These are phyloP conservation scores for Cydia splendana DNA, from an alignment of 1,140 invertebrate species.

Conservation along the genomic window DNA sequence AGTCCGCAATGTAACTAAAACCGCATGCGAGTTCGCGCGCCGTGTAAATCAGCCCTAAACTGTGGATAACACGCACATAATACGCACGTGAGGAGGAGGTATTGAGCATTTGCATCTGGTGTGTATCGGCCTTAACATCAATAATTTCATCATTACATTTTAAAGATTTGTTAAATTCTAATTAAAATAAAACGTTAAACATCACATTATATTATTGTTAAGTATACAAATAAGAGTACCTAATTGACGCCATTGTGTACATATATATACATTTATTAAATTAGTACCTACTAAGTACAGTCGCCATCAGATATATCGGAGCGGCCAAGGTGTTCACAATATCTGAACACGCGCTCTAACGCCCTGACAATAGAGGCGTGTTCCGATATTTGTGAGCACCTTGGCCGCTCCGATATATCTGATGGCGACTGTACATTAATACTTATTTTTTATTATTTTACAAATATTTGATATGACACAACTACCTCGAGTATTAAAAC, in stretches of 20 bases:
- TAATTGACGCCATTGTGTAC: not conserved
- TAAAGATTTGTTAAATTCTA: not conserved
- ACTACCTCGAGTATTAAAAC: not conserved
- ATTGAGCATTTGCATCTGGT: not conserved
- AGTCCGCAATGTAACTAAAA: no score
- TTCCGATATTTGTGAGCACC: no score
- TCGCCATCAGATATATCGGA: no score
- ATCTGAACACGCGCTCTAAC: no score
- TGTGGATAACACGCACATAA: no score
- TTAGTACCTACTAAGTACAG: conserved; percentile 2
- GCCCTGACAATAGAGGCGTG: no score
- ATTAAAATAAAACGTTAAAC: not conserved
- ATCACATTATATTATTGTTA: not conserved
- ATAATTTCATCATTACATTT: not conserved
- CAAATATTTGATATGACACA: conserved; percentile 13
- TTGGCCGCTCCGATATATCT: no score
- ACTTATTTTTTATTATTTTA: not conserved
- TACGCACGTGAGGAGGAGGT: not conserved
- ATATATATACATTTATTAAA: conserved; percentile 6
- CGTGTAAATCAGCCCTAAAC: no score
- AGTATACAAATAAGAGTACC: not conserved
- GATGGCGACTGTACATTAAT: no score
- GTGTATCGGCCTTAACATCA: not conserved
- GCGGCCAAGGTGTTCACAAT: no score
- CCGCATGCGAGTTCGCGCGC: no score